These are phyloP conservation scores for Periparus ater DNA, from an alignment of 2,797 vertebrate species.

Conservation along the genomic window DNA sequence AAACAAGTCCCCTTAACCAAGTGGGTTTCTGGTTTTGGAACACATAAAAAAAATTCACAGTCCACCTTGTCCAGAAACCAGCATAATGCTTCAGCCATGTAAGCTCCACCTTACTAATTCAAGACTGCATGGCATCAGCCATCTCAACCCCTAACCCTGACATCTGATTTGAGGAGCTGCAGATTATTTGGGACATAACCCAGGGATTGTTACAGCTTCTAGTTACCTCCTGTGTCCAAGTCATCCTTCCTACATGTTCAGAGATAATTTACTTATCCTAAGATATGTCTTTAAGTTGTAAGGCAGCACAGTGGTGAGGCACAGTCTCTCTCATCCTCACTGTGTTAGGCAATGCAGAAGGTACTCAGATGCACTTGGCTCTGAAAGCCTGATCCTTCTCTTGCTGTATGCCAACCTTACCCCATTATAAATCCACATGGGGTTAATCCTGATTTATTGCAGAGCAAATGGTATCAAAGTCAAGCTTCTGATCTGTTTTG, in stretches of 20 bases:
- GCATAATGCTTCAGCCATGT: fast-evolving
- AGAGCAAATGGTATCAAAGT: constrained; percentile 42
- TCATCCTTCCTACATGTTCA: neutral
- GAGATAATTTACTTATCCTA: neutral
- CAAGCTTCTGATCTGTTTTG: constrained; percentile 1
- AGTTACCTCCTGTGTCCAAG: neutral
- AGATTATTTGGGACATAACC: neutral
- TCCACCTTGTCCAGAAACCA: neutral
- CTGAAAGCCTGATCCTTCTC: neutral
- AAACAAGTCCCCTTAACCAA: neutral
- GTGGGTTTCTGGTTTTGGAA: neutral
- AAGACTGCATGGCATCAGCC: neutral
- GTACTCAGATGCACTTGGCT: neutral
- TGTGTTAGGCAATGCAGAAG: constrained; percentile 4
- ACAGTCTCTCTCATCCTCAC: neutral
- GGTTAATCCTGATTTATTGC: constrained; percentile 40
- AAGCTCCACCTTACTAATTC: neutral
- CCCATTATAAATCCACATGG: neutral
- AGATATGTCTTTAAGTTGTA: neutral
- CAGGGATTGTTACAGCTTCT: neutral
- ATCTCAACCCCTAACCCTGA: neutral
- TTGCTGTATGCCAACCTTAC: neutral
- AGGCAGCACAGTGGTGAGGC: neutral
- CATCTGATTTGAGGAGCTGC: neutral
- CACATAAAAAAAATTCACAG: neutral